Evolutionary conservation across 2,113 vertebrate genomes (phyloP), one percentile per base, ranked within the genome.

Genomic region (Oxyruncus cristatus): DNA sequence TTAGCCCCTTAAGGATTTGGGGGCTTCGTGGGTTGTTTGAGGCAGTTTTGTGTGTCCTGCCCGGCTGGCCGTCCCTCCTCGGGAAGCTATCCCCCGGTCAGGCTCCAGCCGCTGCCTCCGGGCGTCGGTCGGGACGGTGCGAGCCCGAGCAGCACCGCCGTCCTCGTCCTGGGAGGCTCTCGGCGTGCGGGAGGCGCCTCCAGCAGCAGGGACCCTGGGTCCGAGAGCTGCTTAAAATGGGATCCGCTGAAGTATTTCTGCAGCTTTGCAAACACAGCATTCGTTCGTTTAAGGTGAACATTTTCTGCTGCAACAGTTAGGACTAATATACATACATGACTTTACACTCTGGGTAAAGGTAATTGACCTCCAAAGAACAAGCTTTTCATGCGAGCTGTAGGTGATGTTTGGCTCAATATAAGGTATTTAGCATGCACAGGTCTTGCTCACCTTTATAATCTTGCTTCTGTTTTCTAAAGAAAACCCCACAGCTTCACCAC

Each of bases 211-310:
- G 47, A 27, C 16, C 28, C 72, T 3, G 8, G 11, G 8, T 5
- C 49, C 2, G 19, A 4, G 16, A 18, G 4, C 55, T 2, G 39
- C 50, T 28, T 19, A 1, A 15, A 35, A 23, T 2, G 2, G 27
- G 16, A 1, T 5, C 22, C 6, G 14, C 50, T 4, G 1, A 27
- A 74, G 32, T 37, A 3, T 14, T 42, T 13, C 35, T 49, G 50
- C n/a, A 1, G 72, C 9, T 63, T 22, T n/a, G 46, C 65, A 5
- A 53, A 5, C 46, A 1, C 22, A 12, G 27, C 26, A 12, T 9
- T 53, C 46, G 0, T 28, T 37, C 16, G 14, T 11, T 3, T 35
- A 3, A 53, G 61, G 37, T 1, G 32, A 49, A 7, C 32, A 0
- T 12, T 44, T 77, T 15, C 50, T 50, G 7, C 26, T 50, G 50